Evolutionary conservation across 2,113 vertebrate genomes (phyloP), one percentile per base, ranked within the genome.

Genomic region (Peromyscus polionotus): DNA sequence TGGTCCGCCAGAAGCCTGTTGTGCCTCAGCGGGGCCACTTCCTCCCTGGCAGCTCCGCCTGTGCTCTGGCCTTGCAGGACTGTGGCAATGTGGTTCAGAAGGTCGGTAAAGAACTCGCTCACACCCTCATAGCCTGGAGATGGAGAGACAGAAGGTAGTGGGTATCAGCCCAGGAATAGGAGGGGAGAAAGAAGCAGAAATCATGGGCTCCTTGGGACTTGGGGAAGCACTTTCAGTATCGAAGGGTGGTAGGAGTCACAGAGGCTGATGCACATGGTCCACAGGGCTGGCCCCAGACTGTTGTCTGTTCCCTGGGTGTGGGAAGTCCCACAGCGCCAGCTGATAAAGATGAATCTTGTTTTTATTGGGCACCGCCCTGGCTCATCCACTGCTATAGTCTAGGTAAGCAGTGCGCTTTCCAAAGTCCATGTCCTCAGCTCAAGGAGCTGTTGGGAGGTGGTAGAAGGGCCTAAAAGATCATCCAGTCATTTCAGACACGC

Each of bases 41-140:
- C 99, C 36, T 99, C 98, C 0, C 79, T 65, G 1, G 92, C 94
- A 0, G 99, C 98, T 83, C 95, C 94, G 97, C 98, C 98, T 0
- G 79, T 8, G 20, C 93, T 95, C 97, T 98, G 98, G 94, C 98
- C 98, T 99, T 99, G 99, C 88, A 99, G 99, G 90, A 99, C 98
- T 5, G 98, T 98, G 97, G 99, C 99, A 97, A 99, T 99, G 98
- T 99, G 99, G 98, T 99, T 99, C 98, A 99, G 98, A 93, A 99
- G 99, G 98, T 99, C 99, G 0, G 97, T 99, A 99, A 99, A 99
- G 98, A 99, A 99, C 98, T 99, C 99, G 0, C 99, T 99, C 94
- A 99, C 99, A 0, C 99, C 99, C 98, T 99, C 99, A 0, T 99
- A 99, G 95, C 99, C 99, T 99, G 98, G 22, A 19, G 57, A 31